Base-by-base conservation (phyloP, 2,797 vertebrate genomes). In the Amblyopsis hoosieri region DNA sequence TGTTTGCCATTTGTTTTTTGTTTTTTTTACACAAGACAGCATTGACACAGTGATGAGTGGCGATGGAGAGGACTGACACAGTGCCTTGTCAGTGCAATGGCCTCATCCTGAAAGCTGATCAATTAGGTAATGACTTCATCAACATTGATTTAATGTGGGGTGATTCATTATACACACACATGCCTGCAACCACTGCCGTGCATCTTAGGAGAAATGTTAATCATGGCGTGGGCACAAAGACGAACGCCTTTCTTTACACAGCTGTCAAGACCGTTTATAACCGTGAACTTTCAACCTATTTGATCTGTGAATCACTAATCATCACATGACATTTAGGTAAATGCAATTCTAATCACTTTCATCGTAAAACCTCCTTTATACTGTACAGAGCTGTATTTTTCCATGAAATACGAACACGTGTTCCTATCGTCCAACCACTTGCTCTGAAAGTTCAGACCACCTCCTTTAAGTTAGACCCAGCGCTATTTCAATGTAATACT, bases 131-230 rank as follows among this genome's bases (percentile, higher is more conserved):
- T 57, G 60, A 67, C 63, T 69, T 75, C 49, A 69, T 71, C 45
- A 51, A 15, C 57, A 23, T 3, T 12, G 64, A 65, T 80, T 69
- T 52, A 59, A 78, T 73, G 66, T 58, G 42, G 63, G 37, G 11
- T 57, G 67, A 82, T 80, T 69, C 31, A 77, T 80, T 78, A 12
- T 52, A 72, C 66, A 14, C 59, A 58, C 33, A 64, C 23, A 66
- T 66, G 67, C 17, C 17, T 14, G 17, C 53, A 62, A 66, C 15
- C n/a, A 54, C 33, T n/a, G 12, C 3, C 31, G 42, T 14, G 49
- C 33, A 64, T 52, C 51, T 60, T 60, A 31, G 59, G 13, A 54
- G 33, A 56, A 19, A 79, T 51, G 45, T 64, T 61, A 64, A 74
- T 76, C 57, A 71, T 6, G 45, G 6, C 64, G 12, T 14, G 3